phyloP scores from a whole-genome alignment of 1,140 invertebrate genomes.

The Stratiolaelaps scimitus region DNA sequence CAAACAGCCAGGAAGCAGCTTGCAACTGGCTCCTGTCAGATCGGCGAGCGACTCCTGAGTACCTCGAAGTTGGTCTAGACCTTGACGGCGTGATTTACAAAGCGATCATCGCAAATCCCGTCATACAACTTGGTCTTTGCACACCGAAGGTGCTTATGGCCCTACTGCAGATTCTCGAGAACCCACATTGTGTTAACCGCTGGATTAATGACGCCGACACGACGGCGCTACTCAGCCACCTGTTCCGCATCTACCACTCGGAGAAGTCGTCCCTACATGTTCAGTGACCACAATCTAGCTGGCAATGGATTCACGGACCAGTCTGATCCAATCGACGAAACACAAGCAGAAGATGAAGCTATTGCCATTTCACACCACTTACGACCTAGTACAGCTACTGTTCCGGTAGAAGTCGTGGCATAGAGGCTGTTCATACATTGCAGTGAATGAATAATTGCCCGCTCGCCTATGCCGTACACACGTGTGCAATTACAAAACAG shows the following conservation, averaged over 20 bases:
- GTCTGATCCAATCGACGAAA: no score
- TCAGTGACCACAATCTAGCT: neutral
- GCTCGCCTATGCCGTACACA: no score
- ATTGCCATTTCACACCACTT: no score
- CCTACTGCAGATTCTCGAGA: conserved; percentile 52
- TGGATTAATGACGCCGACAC: conserved; percentile 54
- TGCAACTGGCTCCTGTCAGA: conserved; percentile 52
- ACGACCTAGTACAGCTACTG: no score
- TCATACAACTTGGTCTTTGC: conserved; percentile 51
- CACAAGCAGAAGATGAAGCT: no score
- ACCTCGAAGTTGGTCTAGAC: conserved; percentile 50
- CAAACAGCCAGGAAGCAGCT: conserved; percentile 50
- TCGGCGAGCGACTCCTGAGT: conserved; percentile 43
- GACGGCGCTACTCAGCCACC: conserved; percentile 50
- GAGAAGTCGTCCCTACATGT: conserved; percentile 43
- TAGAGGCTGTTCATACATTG: no score
- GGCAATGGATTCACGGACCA: no score
- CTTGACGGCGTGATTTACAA: conserved; percentile 49
- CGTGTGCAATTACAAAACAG: no score
- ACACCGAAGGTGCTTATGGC: conserved; percentile 51
- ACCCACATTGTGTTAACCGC: conserved; percentile 46
- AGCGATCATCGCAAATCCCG: conserved; percentile 52
- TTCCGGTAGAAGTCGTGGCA: no score
- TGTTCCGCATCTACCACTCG: conserved; percentile 53
- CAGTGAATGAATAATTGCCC: no score